Conservation (phyloP, 2,797 vertebrate genomes). For the Spinibarbus caldwelli region DNA sequence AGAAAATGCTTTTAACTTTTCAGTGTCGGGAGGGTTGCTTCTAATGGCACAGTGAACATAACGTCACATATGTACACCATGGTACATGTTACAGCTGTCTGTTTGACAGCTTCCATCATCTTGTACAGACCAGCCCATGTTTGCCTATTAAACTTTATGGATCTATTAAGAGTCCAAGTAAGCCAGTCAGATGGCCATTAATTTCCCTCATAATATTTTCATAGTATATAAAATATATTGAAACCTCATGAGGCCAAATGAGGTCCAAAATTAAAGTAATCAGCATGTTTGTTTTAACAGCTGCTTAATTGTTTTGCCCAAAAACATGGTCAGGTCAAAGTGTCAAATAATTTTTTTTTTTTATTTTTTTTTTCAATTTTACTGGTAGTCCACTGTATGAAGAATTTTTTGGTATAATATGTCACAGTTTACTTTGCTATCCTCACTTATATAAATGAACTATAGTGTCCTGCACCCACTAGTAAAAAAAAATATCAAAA, state of each 20-base stretch:
- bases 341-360: too few species aligned
- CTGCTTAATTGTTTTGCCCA: not conserved
- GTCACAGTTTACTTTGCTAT: too few species aligned
- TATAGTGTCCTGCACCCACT: too few species aligned
- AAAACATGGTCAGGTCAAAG: too few species aligned
- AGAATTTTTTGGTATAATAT: too few species aligned
- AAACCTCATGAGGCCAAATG: constrained; percentile 43
- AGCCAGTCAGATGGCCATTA: constrained; percentile 44
- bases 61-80: not conserved
- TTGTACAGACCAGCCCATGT: constrained; percentile 77
- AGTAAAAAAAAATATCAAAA: too few species aligned
- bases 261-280: not conserved
- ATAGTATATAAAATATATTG: constrained; percentile 42
- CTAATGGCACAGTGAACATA: not conserved
- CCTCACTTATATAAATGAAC: too few species aligned
- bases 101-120: constrained; percentile 79
- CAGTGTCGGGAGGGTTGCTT: not conserved
- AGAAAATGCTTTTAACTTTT: constrained; percentile 3
- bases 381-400: too few species aligned
- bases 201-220: constrained; percentile 54
- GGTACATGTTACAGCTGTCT: constrained; percentile 31
- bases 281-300: not conserved
- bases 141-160: constrained; percentile 56
- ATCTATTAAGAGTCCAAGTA: constrained; percentile 55
- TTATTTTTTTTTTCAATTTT: too few species aligned